phyloP scores from a whole-genome alignment of 2,113 vertebrate genomes.

The Synodontis membranacea region DNA sequence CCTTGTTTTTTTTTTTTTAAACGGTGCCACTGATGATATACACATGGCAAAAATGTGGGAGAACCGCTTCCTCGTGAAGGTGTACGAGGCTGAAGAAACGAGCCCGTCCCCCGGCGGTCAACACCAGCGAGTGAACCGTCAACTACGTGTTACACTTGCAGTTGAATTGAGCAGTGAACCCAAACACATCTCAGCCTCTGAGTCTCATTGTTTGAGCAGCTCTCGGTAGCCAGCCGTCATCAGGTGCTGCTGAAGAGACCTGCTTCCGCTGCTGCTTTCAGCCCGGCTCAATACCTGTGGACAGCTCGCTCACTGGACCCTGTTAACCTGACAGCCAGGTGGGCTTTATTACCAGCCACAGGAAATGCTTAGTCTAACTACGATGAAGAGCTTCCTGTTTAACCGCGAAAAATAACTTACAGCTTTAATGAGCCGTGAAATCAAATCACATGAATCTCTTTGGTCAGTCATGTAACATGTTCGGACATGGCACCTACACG shows the following conservation, averaged over 20 bases:
- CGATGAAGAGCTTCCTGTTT: conserved; percentile 37
- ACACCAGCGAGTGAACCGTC: background rate
- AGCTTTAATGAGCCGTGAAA: conserved; percentile 19
- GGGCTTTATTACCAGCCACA: conserved; percentile 37
- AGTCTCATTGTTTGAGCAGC: conserved; percentile 34
- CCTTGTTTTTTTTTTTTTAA: background rate
- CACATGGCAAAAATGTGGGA: background rate
- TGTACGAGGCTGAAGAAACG: background rate
- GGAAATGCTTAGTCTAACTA: conserved; percentile 39
- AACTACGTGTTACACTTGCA: conserved; percentile 10
- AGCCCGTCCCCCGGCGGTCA: background rate
- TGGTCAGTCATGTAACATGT: background rate
- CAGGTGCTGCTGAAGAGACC: conserved; percentile 34
- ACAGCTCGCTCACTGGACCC: conserved; percentile 49
- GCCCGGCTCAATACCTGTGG: conserved; percentile 42
- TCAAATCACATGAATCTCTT: background rate
- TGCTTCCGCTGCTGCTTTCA: conserved; percentile 34
- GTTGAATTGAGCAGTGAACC: conserved; percentile 7
- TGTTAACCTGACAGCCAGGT: conserved; percentile 42
- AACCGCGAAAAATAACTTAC: conserved; percentile 3
- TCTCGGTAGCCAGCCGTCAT: conserved; percentile 26
- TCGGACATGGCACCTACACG: background rate
- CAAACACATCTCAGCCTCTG: background rate
- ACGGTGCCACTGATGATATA: background rate
- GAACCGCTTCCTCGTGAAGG: background rate